Conservation (phyloP, 2,113 vertebrate species). For the Electrona antarctica region DNA sequence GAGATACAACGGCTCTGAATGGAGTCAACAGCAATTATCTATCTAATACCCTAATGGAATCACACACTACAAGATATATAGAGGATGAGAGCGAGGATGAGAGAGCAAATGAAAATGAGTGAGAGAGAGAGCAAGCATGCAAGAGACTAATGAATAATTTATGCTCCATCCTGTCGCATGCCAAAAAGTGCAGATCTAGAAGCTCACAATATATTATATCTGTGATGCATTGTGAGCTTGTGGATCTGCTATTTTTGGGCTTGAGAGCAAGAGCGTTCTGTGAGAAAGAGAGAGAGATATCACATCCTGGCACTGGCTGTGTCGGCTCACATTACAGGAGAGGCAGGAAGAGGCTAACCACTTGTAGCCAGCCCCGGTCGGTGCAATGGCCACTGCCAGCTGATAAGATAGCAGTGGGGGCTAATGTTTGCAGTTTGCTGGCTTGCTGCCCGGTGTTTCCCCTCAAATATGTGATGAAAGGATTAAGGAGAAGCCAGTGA, state of each 20-base stretch:
- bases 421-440: not conserved
- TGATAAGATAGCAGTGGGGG: not conserved
- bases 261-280: no score
- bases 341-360: not conserved
- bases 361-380: not conserved
- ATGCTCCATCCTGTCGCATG: no score
- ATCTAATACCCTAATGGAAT: no score
- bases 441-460: not conserved
- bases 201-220: no score
- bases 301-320: constrained; percentile 1
- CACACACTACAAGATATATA: constrained; percentile 33
- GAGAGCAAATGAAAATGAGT: constrained; percentile 56
- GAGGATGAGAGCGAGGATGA: constrained; percentile 9
- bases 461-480: no score
- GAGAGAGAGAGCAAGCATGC: constrained; percentile 55
- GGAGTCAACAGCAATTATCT: no score
- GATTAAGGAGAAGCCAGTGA: no score
- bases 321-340: constrained; percentile 14
- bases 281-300: not conserved
- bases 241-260: constrained; percentile 60
- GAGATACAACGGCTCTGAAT: no score
- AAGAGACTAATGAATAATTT: no score
- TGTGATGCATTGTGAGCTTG: constrained; percentile 2
- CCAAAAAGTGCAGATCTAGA: no score
- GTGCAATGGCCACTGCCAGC: not conserved